Percentiles rank a stretch among this genome's conserved stretches.
Conservation (phyloP, 2,113 vertebrate genomes). For the Passer montanus region DNA sequence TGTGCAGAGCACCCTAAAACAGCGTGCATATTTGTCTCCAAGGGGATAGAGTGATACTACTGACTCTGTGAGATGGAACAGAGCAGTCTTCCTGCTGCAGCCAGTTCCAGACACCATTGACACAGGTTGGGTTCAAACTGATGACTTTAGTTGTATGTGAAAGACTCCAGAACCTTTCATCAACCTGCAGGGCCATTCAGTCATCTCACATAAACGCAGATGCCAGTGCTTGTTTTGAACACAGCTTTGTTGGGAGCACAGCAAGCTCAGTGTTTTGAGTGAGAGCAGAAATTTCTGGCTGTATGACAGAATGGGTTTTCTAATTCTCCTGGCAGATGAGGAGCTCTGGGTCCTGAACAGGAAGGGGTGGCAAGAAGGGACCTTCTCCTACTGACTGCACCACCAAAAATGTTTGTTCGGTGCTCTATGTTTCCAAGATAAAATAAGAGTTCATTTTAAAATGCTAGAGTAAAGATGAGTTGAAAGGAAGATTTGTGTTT, state of each 20-base stretch:
- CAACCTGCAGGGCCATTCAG: slow-evolving; percentile 35
- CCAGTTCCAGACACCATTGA: neutral
- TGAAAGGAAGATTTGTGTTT: neutral
- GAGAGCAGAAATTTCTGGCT: slow-evolving; percentile 10
- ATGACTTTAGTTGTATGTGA: neutral
- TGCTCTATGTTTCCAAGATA: neutral
- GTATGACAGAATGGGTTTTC: neutral
- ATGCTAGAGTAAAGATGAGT: neutral
- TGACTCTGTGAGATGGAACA: neutral
- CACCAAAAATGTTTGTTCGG: neutral
- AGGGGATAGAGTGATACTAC: neutral
- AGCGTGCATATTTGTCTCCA: accelerated
- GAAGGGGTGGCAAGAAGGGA: neutral
- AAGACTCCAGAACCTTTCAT: slow-evolving; percentile 41
- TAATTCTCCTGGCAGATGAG: neutral
- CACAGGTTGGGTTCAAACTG: accelerated
- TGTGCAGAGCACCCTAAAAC: neutral
- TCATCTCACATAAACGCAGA: neutral
- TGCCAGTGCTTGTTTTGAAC: neutral
- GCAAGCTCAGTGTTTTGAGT: neutral
- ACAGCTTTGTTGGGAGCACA: neutral
- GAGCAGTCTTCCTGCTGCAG: neutral
- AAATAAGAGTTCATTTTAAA: neutral
- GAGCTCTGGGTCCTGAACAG: neutral
- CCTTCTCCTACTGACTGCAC: neutral